Evolutionary conservation across 2,888 invertebrate species (phyloP).

Genomic region (Omphaloscelis lunosa): DNA sequence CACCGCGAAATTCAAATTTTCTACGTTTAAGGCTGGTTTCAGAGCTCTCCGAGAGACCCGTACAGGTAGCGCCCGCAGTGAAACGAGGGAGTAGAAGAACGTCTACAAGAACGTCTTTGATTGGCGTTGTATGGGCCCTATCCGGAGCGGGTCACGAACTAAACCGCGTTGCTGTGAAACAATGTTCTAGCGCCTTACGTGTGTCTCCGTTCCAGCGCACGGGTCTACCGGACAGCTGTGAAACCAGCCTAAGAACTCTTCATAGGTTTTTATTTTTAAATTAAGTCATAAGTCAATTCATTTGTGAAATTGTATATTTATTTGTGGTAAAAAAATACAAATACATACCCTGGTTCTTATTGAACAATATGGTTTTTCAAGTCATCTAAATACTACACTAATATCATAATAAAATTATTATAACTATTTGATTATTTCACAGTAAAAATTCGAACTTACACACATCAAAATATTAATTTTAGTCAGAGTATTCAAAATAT

Average conservation of each 20-base stretch:
- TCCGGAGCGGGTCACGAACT: too few relatives aligned
- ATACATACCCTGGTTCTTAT: slow-evolving; percentile 24
- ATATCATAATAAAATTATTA: background rate
- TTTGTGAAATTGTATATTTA: slow-evolving; percentile 38
- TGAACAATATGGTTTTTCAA: slow-evolving; percentile 34
- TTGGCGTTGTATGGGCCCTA: too few relatives aligned
- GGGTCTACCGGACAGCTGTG: too few relatives aligned
- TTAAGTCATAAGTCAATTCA: background rate
- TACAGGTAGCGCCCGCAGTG: too few relatives aligned
- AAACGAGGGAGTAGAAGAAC: too few relatives aligned
- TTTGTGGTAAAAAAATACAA: slow-evolving; percentile 33
- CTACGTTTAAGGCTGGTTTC: too few relatives aligned
- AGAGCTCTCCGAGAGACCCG: too few relatives aligned
- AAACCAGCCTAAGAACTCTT: background rate
- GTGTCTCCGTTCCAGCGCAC: too few relatives aligned
- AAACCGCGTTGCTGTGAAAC: too few relatives aligned
- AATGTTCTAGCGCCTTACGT: too few relatives aligned
- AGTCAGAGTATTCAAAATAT: slow-evolving; percentile 2
- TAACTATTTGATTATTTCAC: background rate
- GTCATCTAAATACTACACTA: background rate
- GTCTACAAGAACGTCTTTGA: too few relatives aligned
- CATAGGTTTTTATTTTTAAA: background rate
- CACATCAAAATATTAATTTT: slow-evolving; percentile 7
- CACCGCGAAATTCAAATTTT: too few relatives aligned
- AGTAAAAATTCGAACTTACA: background rate